Percentiles rank a stretch among this genome's conserved stretches.
These are phyloP conservation scores for Thelaira solivaga DNA, from an alignment of 2,888 invertebrate genomes.

Conservation along the genomic window DNA sequence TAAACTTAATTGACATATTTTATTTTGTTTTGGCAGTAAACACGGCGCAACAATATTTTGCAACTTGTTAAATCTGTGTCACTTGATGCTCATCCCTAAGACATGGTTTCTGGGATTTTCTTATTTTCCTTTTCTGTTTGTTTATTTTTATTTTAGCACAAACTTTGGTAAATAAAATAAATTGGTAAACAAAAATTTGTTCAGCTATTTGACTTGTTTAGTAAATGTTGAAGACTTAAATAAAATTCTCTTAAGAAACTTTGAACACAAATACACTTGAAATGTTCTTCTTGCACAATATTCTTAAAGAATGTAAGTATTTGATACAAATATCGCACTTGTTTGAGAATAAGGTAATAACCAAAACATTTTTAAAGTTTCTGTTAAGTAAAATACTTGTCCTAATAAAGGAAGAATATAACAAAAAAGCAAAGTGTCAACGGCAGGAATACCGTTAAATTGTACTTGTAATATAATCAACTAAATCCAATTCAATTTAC, in stretches of 20 bases:
- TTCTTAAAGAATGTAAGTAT: too few species aligned
- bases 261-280: too few species aligned
- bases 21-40: not conserved
- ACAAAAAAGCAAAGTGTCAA: too few species aligned
- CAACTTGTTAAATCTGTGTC: constrained; percentile 29
- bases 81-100: constrained; percentile 23
- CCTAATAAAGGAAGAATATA: too few species aligned
- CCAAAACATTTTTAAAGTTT: too few species aligned
- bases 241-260: constrained; percentile 19
- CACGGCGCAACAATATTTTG: not conserved
- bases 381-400: too few species aligned
- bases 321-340: too few species aligned
- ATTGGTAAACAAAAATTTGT: constrained; percentile 1
- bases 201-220: not conserved
- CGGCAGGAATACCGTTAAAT: too few species aligned
- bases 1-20: constrained; percentile 7
- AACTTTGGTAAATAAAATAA: constrained; percentile 8
- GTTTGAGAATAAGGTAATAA: too few species aligned
- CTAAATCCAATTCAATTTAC: too few species aligned
- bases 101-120: not conserved
- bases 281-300: too few species aligned
- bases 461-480: too few species aligned
- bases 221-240: constrained; percentile 7
- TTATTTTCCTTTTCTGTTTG: not conserved
- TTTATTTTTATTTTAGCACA: not conserved